phyloP scores from a whole-genome alignment of 2,888 invertebrate genomes.

The Andrena praecox region DNA sequence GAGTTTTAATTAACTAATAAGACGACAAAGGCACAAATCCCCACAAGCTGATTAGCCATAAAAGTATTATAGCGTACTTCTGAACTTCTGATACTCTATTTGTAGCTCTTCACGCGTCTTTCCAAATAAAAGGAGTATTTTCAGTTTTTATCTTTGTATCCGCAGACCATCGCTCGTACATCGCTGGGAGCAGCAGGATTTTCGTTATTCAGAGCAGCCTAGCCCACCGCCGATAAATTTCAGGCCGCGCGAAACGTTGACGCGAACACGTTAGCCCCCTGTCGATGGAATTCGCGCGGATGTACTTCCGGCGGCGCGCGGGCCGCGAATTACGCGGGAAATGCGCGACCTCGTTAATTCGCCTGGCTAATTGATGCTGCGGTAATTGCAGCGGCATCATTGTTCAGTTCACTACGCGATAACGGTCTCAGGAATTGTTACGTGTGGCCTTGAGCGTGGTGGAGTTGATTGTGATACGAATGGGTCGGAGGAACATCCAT shows the following conservation, averaged over 20 bases:
- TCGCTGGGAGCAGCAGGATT: neutral
- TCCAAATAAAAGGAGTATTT: neutral
- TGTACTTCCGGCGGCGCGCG: slow-evolving; percentile 5
- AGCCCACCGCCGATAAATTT: neutral
- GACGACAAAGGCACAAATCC: no score
- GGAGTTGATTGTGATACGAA: neutral
- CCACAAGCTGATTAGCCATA: no score
- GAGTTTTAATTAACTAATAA: no score
- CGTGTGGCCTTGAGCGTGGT: neutral
- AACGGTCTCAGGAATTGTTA: slow-evolving; percentile 4
- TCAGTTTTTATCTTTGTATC: neutral
- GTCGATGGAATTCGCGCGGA: neutral
- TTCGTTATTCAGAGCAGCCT: neutral
- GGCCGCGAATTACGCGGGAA: slow-evolving; percentile 19
- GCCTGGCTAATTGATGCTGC: slow-evolving; percentile 34
- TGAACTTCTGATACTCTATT: neutral
- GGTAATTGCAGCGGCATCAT: slow-evolving; percentile 21
- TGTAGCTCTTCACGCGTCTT: neutral
- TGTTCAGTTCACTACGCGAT: slow-evolving; percentile 1
- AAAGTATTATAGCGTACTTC: no score
- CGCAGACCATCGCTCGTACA: neutral
- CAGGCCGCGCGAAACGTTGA: slow-evolving; percentile 4
- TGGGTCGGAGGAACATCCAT: neutral
- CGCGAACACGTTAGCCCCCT: neutral
- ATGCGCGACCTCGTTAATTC: slow-evolving; percentile 20